A percentile compares a stretch with the other conserved stretches of the same genome.
phyloP scores from a whole-genome alignment of 2,113 vertebrate genomes.

The Smithornis capensis region DNA sequence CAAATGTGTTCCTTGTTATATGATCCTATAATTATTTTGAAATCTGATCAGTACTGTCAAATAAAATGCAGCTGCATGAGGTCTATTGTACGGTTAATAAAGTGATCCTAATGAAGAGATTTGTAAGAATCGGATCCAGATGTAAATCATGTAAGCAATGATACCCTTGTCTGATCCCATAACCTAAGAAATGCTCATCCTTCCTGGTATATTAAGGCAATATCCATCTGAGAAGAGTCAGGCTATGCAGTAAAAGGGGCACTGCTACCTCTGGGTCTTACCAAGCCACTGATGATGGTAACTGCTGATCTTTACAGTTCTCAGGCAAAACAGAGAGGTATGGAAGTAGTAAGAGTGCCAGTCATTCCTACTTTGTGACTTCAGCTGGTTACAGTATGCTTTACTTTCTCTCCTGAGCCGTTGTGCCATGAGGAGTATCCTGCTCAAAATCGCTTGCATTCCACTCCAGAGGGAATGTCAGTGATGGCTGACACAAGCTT shows the following conservation, averaged over 20 bases:
- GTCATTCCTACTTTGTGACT: neutral
- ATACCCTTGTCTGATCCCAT: neutral
- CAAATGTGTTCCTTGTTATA: neutral
- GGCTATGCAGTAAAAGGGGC: neutral
- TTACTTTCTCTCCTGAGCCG: neutral
- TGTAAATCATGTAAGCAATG: neutral
- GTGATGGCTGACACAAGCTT: neutral
- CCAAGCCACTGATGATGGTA: neutral
- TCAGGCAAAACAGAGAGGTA: neutral
- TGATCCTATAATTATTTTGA: neutral
- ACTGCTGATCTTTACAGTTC: neutral
- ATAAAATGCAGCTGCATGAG: neutral
- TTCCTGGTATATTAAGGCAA: neutral
- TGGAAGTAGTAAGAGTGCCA: neutral
- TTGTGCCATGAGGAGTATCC: neutral
- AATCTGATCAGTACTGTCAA: neutral
- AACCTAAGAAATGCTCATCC: neutral
- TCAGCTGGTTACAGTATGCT: neutral
- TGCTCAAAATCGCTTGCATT: neutral
- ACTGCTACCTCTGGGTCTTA: neutral
- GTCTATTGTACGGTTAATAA: neutral
- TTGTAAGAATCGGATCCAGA: conserved; percentile 4
- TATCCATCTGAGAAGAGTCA: neutral
- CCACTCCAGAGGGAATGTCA: neutral
- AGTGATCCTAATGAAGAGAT: neutral